Evolutionary conservation across 2,888 invertebrate genomes (phyloP), one percentile per base, ranked within the genome.

Genomic region (Eugnorisma glareosa): DNA sequence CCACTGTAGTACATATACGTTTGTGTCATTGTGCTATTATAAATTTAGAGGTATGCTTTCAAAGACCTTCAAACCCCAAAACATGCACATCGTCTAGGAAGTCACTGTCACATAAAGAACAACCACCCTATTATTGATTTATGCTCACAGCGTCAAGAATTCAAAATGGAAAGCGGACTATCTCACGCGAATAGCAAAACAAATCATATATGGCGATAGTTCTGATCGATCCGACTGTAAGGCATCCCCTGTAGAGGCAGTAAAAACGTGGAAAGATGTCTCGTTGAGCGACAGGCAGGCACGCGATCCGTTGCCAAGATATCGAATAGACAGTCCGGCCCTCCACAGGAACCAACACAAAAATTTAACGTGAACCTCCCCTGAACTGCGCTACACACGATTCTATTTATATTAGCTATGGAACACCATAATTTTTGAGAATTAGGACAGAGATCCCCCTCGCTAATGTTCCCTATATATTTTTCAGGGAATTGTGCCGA

Each of bases 241-340:
- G 84, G 87, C 88, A 89, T 89, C 91, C 91, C 81, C 88, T 88
- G 87, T 85, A 89, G 82, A 87, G 89, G 92, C 91, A 92, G 93
- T 95, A 95, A 95, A 95, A 94, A 94, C 89, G 91, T 91, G 88
- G 92, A 93, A 93, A 94, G 94, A 94, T 92, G 93, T 92, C 91
- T 91, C 85, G 89, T 21, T 83, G 88, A 84, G 87, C 84, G 87
- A 83, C 83, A 78, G 86, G 74, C 82, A 69, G 89, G 28, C 95
- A 95, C 96, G 96, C 96, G 94, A 95, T 91, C 89, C 91, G 96
- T 95, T 95, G 95, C 96, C 93, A 93, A 90, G 94, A 89, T 93
- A 94, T 94, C 94, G 94, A 95, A 94, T 92, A 94, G 92, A 94
- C 94, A 94, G 92, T 73, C 88, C 70, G 85, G 81, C 84, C 87